A percentile compares a stretch with the other conserved stretches of the same genome.
phyloP scores from a whole-genome alignment of 2,888 invertebrate species.

The Metellina segmentata region DNA sequence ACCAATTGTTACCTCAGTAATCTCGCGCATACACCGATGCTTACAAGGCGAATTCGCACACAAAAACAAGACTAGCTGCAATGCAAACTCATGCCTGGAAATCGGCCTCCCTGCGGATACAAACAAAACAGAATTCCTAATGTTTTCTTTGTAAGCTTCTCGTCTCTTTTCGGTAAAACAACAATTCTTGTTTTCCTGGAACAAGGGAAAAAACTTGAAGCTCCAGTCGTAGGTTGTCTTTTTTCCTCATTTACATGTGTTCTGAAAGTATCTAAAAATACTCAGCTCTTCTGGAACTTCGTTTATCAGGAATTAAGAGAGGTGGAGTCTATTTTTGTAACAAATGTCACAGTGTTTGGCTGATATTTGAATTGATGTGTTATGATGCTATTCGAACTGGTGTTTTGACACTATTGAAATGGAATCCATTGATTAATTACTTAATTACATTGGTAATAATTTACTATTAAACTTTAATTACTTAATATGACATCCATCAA shows the following conservation, averaged over 20 bases:
- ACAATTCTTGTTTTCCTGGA: slow-evolving; percentile 25
- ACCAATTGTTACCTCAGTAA: slow-evolving; percentile 47
- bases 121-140: slow-evolving; percentile 40
- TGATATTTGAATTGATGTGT: background rate
- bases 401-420: background rate
- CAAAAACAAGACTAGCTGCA: slow-evolving; percentile 40
- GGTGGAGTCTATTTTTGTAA: background rate
- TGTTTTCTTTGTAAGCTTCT: slow-evolving; percentile 57
- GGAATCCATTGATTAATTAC: background rate
- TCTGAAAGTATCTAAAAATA: background rate
- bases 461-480: too few relatives aligned
- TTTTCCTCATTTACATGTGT: background rate
- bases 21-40: slow-evolving; percentile 35
- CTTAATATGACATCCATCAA: too few relatives aligned
- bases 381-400: background rate
- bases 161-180: slow-evolving; percentile 37
- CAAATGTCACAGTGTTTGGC: background rate
- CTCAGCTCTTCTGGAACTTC: background rate
- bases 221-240: background rate
- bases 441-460: too few relatives aligned
- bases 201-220: slow-evolving; percentile 4
- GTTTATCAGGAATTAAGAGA: background rate
- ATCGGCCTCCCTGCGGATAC: slow-evolving; percentile 28
- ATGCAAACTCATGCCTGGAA: slow-evolving; percentile 15
- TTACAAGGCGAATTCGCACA: slow-evolving; percentile 44